These are phyloP conservation scores for Aromia moschata DNA, from an alignment of 2,888 invertebrate species.

Conservation along the genomic window DNA sequence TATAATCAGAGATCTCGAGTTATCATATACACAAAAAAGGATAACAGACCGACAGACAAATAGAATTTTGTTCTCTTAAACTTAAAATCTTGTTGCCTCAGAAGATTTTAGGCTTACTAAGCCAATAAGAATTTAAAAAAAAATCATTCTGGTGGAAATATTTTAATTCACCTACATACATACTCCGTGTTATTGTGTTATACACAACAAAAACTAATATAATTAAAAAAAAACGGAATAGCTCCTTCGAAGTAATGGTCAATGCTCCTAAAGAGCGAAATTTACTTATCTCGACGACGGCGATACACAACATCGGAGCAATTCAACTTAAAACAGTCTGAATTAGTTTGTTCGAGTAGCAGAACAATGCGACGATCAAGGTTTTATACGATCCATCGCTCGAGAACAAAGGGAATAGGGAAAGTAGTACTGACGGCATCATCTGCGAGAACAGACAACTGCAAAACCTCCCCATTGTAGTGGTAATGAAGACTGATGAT, in stretches of 20 bases:
- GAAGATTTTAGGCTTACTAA: too few relatives aligned
- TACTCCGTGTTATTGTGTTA: too few relatives aligned
- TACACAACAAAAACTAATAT: slow-evolving; percentile 1
- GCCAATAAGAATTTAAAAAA: too few relatives aligned
- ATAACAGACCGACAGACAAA: too few relatives aligned
- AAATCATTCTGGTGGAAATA: too few relatives aligned
- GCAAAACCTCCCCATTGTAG: slow-evolving; percentile 57
- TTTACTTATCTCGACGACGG: slow-evolving; percentile 16
- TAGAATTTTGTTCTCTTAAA: too few relatives aligned
- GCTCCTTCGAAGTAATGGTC: slow-evolving; percentile 1
- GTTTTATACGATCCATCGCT: slow-evolving; percentile 52
- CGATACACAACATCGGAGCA: slow-evolving; percentile 30
- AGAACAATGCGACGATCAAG: slow-evolving; percentile 52
- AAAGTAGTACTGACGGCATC: slow-evolving; percentile 51
- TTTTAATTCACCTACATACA: too few relatives aligned
- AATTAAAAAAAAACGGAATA: not conserved
- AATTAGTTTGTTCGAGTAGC: slow-evolving; percentile 56
- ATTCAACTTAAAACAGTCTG: slow-evolving; percentile 53
- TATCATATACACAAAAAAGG: too few relatives aligned
- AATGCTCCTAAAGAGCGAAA: slow-evolving; percentile 4
- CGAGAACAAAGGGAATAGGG: slow-evolving; percentile 49
- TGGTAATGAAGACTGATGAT: slow-evolving; percentile 62
- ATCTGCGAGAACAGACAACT: slow-evolving; percentile 55
- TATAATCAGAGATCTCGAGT: too few relatives aligned
- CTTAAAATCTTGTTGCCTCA: too few relatives aligned